Percentiles rank a stretch among this genome's conserved stretches.
These are phyloP conservation scores for Barnardius zonarius DNA, from an alignment of 2,113 vertebrate genomes.

Conservation along the genomic window DNA sequence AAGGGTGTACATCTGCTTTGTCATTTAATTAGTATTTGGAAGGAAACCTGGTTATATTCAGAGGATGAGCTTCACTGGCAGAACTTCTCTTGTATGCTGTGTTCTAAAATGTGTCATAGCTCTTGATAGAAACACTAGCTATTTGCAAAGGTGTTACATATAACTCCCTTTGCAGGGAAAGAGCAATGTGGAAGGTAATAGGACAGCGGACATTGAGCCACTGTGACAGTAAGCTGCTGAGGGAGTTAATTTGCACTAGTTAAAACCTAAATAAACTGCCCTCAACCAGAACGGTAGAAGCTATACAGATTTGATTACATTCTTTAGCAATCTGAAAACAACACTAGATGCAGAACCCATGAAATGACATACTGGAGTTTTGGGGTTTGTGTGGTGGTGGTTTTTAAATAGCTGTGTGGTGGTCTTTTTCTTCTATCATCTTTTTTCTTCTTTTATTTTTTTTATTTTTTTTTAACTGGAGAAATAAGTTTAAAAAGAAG, in stretches of 20 bases:
- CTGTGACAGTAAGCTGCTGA: not conserved
- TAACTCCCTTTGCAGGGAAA: not conserved
- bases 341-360: not conserved
- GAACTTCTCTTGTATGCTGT: not conserved
- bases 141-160: not conserved
- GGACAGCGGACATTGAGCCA: not conserved
- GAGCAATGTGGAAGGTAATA: not conserved
- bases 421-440: not conserved
- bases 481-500: not conserved
- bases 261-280: slow-evolving; percentile 29
- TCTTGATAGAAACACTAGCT: not conserved
- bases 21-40: not conserved
- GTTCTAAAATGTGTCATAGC: not conserved
- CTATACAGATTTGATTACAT: not conserved
- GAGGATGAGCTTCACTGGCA: not conserved
- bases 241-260: slow-evolving; percentile 2
- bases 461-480: not conserved
- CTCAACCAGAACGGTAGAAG: not conserved
- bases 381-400: not conserved
- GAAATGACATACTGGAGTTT: not conserved
- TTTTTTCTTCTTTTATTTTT: not conserved
- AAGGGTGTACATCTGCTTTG: not conserved
- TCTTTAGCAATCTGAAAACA: not conserved
- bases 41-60: not conserved
- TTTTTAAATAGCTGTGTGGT: not conserved